Evolutionary conservation across 1,140 invertebrate species (phyloP), one percentile per base, ranked within the genome.

Genomic region (Drosophila novamexicana): DNA sequence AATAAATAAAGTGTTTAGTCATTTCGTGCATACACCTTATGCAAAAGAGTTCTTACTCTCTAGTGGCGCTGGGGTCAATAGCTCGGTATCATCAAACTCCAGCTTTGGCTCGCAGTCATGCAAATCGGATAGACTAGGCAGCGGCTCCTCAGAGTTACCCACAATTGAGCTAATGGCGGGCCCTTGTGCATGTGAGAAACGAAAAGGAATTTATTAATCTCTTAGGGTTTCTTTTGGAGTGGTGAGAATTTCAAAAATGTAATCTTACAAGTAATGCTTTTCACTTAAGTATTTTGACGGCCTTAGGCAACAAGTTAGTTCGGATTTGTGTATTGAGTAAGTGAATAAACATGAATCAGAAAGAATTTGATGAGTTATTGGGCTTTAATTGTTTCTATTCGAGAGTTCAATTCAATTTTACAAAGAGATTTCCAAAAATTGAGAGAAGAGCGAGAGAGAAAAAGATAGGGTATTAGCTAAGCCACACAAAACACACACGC

Each of bases 81-180:
- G 77, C 93, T 98, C 98, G 9, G 97, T 97, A 93, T 99, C 98
- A 93, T 98, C 98, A 94, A 98, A 99, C 93, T 99, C 98, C 90
- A 98, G 94, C 93, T 97, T 97, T 29, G 97, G 97, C 92, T 98
- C 97, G 93, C 98, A 97, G 93, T 98, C 97, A 93, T 98, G 97
- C 92, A 96, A 97, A 93, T 98, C 97, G 39, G 97, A 98, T 57
- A 98, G 94, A 93, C 97, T 98, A 52, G 97, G 96, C 92, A 96
- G 97, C 10, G 96, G 95, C 92, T 97, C 97, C 77, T 98, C 97
- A 70, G 93, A 93, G 88, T 96, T 95, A 79, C 91, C 93, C 74
- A 93, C 79, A 29, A 92, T 64, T 53, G 91, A 70, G 78, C 82
- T 92, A 54, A 92, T 92, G 64, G 91, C 77, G 36, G 92, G 91